Evolutionary conservation across 2,888 invertebrate genomes (phyloP), one percentile per base, ranked within the genome.

Genomic region (Hydraecia micacea): DNA sequence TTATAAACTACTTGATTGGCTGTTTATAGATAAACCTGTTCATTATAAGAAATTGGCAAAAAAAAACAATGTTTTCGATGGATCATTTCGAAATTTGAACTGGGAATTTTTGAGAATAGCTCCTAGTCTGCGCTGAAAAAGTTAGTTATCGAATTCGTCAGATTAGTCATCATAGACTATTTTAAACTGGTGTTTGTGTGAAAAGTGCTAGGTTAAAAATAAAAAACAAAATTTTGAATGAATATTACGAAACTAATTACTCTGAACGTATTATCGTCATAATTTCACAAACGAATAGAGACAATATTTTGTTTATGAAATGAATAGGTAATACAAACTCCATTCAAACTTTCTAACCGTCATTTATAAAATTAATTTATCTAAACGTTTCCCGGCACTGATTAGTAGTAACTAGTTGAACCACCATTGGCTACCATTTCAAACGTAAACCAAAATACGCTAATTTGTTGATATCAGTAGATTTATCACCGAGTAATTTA

Each of bases 401-500:
- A 60, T 55, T 52, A 60, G 18, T 18, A 21, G 1, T 15, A 7
- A 28, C 32, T 25, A 42, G 32, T 70, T 39, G 39, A 49, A n/a
- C n/a, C n/a, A n/a, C n/a, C 58, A 32, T 9, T 32, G 55, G 1
- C 18, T 49, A 18, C 25, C 52, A 18, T 42, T 76, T 21, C 39
- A 49, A 73, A 62, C 32, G 7, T 49, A 32, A 60, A 73, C 63
- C 79, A 79, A 72, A 79, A 63, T 74, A 36, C 28, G 21, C 18
- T 55, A 65, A 84, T 75, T 84, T 25, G 42, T 80, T 71, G 63
- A 46, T 68, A 68, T 49, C 42, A 73, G 60, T 73, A 39, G n/a
- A 73, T 78, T 73, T 52, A 69, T 21, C 28, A 77, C 62, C 36
- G n/a, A 60, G 8, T 63, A 42, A 68, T 84, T 84, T 70, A 68